These are phyloP conservation scores for Melieria crassipennis DNA, from an alignment of 2,888 invertebrate genomes.

Conservation along the genomic window DNA sequence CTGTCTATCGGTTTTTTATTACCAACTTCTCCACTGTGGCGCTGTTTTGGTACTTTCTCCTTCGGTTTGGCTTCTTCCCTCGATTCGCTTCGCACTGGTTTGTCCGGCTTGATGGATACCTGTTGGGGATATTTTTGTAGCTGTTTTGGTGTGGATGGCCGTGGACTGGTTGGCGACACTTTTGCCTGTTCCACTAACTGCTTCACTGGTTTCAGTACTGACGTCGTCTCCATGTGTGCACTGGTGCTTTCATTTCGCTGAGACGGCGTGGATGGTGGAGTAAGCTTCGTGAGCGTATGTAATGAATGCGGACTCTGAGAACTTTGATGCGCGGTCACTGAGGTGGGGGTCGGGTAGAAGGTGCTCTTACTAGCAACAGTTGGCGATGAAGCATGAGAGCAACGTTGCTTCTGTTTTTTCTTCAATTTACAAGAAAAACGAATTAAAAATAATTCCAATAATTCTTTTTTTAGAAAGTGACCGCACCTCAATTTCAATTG, in stretches of 20 bases:
- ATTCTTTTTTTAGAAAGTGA: not conserved
- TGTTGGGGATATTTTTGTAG: slow-evolving; percentile 58
- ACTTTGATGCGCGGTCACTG: slow-evolving; percentile 31
- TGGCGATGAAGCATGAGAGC: slow-evolving; percentile 37
- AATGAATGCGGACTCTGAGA: slow-evolving; percentile 11
- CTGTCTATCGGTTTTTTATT: slow-evolving; percentile 28
- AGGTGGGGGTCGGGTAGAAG: slow-evolving; percentile 36
- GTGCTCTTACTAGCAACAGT: slow-evolving; percentile 15
- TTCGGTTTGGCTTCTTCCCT: slow-evolving; percentile 44
- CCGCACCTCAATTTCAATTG: slow-evolving; percentile 59
- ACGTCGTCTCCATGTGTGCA: slow-evolving; percentile 9
- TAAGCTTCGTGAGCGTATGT: slow-evolving; percentile 21
- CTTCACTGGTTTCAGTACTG: slow-evolving; percentile 38
- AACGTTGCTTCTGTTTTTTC: slow-evolving; percentile 49
- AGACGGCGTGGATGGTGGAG: slow-evolving; percentile 11
- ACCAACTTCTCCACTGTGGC: slow-evolving; percentile 34
- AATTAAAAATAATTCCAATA: too few relatives aligned
- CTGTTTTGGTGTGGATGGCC: slow-evolving; percentile 49
- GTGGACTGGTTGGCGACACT: slow-evolving; percentile 29
- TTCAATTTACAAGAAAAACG: slow-evolving; percentile 31
- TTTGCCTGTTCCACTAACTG: slow-evolving; percentile 34
- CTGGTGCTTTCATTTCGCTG: slow-evolving; percentile 14
- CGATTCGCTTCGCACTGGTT: slow-evolving; percentile 36
- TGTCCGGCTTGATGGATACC: slow-evolving; percentile 47
- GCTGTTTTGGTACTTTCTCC: slow-evolving; percentile 42